These are phyloP conservation scores for Plecotus auritus DNA, from an alignment of 2,113 vertebrate genomes.

Conservation along the genomic window DNA sequence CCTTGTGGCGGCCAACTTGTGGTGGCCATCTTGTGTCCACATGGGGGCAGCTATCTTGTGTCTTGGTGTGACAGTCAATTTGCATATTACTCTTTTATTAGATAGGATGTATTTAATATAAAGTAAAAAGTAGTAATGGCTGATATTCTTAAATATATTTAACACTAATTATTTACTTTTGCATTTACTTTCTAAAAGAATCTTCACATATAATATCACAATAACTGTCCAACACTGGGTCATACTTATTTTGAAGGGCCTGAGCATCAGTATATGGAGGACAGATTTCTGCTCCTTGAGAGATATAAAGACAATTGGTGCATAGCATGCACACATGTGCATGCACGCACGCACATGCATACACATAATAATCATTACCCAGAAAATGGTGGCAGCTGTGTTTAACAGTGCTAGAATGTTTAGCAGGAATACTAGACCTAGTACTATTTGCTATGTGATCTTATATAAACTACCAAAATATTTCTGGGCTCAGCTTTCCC, in stretches of 20 bases:
- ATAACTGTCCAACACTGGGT: background rate
- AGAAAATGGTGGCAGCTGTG: background rate
- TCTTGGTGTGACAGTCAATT: no score
- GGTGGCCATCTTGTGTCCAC: no score
- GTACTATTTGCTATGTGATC: background rate
- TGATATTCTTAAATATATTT: slow-evolving; percentile 28
- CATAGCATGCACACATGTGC: background rate
- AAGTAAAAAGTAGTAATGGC: slow-evolving; percentile 17
- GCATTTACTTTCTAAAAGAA: slow-evolving; percentile 34
- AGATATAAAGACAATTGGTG: background rate
- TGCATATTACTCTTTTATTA: no score
- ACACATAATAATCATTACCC: background rate
- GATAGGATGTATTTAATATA: background rate
- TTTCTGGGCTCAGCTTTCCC: background rate
- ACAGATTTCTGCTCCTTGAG: background rate
- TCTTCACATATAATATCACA: background rate
- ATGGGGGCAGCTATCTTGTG: no score
- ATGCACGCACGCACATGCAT: background rate
- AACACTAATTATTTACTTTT: background rate
- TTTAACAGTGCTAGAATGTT: background rate
- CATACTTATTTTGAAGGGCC: slow-evolving; percentile 15
- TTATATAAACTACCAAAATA: background rate
- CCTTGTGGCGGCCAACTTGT: no score
- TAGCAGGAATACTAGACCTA: background rate
- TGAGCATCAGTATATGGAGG: background rate